Percentiles rank a stretch among this genome's conserved stretches.
These are phyloP conservation scores for Arvicanthis niloticus DNA, from an alignment of 2,113 vertebrate species.

Conservation along the genomic window DNA sequence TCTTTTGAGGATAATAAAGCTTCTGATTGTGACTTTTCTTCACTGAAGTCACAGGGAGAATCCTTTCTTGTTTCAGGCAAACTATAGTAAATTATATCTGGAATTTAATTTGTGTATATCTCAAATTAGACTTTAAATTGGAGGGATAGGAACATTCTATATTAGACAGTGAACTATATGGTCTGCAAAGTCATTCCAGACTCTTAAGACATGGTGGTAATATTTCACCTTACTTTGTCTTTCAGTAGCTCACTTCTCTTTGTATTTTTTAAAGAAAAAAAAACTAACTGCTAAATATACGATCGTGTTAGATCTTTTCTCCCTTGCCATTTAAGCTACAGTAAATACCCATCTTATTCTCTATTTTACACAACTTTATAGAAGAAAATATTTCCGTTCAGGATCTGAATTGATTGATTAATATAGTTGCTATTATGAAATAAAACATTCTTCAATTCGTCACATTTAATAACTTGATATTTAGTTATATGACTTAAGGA, in stretches of 20 bases:
- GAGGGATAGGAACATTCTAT: not conserved
- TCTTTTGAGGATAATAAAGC: not conserved
- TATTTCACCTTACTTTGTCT: conserved; percentile 43
- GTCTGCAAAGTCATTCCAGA: not conserved
- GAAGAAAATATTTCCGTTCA: conserved; percentile 49
- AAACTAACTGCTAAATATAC: conserved; percentile 52
- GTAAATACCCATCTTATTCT: conserved; percentile 40
- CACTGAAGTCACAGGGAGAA: not conserved
- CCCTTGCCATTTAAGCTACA: not conserved
- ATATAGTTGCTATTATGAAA: conserved; percentile 51
- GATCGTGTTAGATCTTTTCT: conserved; percentile 3
- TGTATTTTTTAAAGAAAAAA: not conserved
- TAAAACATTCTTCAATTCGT: conserved; percentile 45
- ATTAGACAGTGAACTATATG: not conserved
- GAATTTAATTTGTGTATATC: not conserved
- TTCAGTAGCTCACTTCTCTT: conserved; percentile 38
- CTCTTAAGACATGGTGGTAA: not conserved
- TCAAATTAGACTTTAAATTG: not conserved
- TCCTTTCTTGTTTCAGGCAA: not conserved
- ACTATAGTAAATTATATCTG: not conserved
- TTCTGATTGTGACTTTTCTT: not conserved
- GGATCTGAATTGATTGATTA: conserved; percentile 12
- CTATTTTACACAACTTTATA: conserved; percentile 20
- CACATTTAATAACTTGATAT: conserved; percentile 29
- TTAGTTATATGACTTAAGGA: conserved; percentile 31